Base-by-base conservation (phyloP, 2,797 vertebrate species). In the Intellagama lesueurii region DNA sequence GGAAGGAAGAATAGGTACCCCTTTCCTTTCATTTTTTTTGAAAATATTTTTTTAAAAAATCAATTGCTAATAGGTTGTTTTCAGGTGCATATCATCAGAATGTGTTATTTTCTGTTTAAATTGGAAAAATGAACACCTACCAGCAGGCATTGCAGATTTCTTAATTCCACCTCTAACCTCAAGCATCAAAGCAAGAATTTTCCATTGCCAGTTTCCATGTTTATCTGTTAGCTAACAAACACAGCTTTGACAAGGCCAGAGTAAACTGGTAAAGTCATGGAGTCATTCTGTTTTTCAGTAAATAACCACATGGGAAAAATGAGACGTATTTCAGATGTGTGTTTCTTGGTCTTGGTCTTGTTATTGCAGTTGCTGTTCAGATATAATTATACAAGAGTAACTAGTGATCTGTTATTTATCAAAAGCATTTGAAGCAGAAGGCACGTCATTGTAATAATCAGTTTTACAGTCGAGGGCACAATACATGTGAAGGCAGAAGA, bases 281-380 rank as follows among this genome's bases (percentile, higher is more conserved):
- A 82, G 16, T 35, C 64, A n/a, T 52, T 76, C 56, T 26, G 26
- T 40, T 91, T 94, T 93, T 91, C 76, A 90, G 76, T 6, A 80
- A 82, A 84, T 60, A 4, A 87, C 28, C n/a, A 26, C 4, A 9
- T 85, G n/a, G 88, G 69, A 78, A 44, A 17, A 49, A 1, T 70
- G 1, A 73, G 49, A 49, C n/a, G 60, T n/a, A 86, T 86, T 78
- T 78, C 60, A 73, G 69, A n/a, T 17, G 35, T 73, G 7, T 5
- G n/a, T 14, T 73, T 73, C n/a, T 11, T 49, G 32, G 30, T 78
- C n/a, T 56, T 56, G 84, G 4, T 86, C 60, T 78, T 78, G 22
- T 85, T 85, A 47, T 47, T 30, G 16, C 19, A n/a, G 0, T 32
- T 32, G 35, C n/a, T 68, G 11, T 47, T 77, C 44, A 68, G 77